phyloP scores from a whole-genome alignment of 1,140 invertebrate species.

The Pseudomyrmex gracilis region DNA sequence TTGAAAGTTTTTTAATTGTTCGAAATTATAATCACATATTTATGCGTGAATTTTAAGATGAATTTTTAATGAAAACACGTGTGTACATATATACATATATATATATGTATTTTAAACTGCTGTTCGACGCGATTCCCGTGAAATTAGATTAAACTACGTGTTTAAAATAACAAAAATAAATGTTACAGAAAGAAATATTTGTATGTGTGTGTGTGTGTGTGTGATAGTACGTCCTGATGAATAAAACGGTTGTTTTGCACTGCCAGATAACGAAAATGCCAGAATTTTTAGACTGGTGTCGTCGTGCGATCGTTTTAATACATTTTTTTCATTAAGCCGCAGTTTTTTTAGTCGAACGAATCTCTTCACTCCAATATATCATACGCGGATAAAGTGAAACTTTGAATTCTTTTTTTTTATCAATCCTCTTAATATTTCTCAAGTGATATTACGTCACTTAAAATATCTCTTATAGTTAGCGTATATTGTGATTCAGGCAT shows the following conservation, averaged over 20 bases:
- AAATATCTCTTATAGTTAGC: neutral
- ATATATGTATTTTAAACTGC: no score
- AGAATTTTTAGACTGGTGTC: no score
- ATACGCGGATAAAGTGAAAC: constrained; percentile 59
- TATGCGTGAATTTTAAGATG: neutral
- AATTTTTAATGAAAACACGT: no score
- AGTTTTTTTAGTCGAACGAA: constrained; percentile 51
- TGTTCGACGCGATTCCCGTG: neutral
- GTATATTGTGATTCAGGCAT: no score
- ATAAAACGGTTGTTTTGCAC: constrained; percentile 20
- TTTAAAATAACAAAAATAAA: neutral
- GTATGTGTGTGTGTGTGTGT: no score
- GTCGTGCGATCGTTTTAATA: constrained; percentile 21
- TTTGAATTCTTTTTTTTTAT: neutral
- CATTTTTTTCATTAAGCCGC: neutral
- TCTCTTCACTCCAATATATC: constrained; percentile 45
- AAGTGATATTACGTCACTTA: neutral
- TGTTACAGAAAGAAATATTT: constrained; percentile 34
- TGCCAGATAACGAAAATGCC: neutral
- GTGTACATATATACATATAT: no score
- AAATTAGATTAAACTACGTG: neutral
- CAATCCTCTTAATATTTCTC: neutral
- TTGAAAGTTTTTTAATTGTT: neutral
- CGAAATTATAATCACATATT: neutral
- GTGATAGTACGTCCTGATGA: no score